phyloP scores from a whole-genome alignment of 2,113 vertebrate species.

The Microcebus murinus region DNA sequence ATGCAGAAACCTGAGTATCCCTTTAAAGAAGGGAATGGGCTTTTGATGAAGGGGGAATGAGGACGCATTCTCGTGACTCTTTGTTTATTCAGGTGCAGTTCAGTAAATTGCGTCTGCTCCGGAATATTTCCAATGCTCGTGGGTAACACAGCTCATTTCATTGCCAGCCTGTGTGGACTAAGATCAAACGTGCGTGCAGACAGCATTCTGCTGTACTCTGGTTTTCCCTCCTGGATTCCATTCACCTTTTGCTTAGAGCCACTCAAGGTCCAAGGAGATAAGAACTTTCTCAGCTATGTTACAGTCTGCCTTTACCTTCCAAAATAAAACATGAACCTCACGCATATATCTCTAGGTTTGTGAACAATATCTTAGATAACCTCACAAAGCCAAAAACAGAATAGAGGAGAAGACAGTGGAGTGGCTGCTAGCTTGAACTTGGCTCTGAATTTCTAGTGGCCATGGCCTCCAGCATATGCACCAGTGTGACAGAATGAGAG shows the following conservation, averaged over 20 bases:
- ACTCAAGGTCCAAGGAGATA: slow-evolving; percentile 16
- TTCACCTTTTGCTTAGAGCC: not conserved
- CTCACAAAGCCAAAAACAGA: not conserved
- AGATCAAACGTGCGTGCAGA: slow-evolving; percentile 39
- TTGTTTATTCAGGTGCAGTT: slow-evolving; percentile 53
- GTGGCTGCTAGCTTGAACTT: not conserved
- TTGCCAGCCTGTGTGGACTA: not conserved
- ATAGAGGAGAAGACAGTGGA: not conserved
- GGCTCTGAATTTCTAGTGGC: not conserved
- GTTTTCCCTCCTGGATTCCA: slow-evolving; percentile 30
- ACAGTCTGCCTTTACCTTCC: not conserved
- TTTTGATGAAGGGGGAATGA: slow-evolving; percentile 17
- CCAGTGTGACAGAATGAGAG: not conserved
- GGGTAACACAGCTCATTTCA: slow-evolving; percentile 32
- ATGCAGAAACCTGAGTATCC: slow-evolving; percentile 39
- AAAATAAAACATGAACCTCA: not conserved
- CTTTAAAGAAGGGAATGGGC: not conserved
- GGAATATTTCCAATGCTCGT: not conserved
- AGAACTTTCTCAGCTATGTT: not conserved
- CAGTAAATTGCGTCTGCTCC: not conserved
- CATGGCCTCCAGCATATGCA: not conserved
- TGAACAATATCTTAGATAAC: not conserved
- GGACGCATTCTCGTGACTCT: not conserved
- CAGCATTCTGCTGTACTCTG: not conserved
- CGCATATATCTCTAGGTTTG: not conserved